Evolutionary conservation across 2,113 vertebrate genomes (phyloP).

Genomic region (Arizona elegans): DNA sequence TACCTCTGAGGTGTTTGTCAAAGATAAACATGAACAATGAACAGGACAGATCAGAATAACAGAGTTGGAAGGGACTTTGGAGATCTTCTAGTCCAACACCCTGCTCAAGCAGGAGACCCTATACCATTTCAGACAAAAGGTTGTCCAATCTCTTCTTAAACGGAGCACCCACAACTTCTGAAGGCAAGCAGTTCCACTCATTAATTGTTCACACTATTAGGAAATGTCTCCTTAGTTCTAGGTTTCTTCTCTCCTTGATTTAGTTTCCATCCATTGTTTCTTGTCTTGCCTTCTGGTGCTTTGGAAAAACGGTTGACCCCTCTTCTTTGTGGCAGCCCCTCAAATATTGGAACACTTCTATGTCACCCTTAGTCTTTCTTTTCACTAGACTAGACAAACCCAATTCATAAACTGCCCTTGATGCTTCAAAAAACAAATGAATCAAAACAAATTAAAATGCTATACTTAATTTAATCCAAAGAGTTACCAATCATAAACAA

Average conservation of each 20-base stretch:
- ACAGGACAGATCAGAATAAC: not conserved
- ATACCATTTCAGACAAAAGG: not conserved
- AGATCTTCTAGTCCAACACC: not conserved
- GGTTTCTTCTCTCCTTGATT: not conserved
- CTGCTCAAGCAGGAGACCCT: not conserved
- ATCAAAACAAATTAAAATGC: constrained; percentile 15
- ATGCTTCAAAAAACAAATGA: constrained; percentile 15
- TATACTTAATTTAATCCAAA: constrained; percentile 12
- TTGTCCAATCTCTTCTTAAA: not conserved
- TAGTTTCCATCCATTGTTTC: not conserved
- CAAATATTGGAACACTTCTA: not conserved
- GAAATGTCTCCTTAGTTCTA: not conserved
- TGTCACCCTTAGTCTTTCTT: not conserved
- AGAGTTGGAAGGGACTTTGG: not conserved
- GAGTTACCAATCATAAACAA: not conserved
- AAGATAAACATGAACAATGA: constrained; percentile 1
- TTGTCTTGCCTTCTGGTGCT: not conserved
- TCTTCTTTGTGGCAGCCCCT: not conserved
- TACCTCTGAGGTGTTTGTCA: not conserved
- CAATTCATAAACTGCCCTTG: not conserved
- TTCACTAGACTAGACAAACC: not conserved
- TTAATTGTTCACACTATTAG: not conserved
- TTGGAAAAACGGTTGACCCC: not conserved
- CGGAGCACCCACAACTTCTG: not conserved
- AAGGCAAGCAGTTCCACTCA: not conserved